A percentile compares a stretch with the other conserved stretches of the same genome.
These are phyloP conservation scores for Barypeithes pellucidus DNA, from an alignment of 2,888 invertebrate species.

Conservation along the genomic window DNA sequence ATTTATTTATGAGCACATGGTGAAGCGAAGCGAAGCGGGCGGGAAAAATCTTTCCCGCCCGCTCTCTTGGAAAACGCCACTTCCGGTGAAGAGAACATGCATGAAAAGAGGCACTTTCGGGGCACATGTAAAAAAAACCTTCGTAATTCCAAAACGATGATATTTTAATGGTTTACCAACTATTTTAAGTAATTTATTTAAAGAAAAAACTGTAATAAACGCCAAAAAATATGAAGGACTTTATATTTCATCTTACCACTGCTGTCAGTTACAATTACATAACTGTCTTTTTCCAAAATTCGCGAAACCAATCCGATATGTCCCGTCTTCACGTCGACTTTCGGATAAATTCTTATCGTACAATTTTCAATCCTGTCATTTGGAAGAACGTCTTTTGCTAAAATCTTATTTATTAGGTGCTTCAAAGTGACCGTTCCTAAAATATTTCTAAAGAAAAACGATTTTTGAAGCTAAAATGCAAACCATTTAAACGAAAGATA, in stretches of 20 bases:
- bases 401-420: constrained; percentile 44
- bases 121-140: no score
- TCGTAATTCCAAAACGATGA: no score
- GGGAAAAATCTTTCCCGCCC: no score
- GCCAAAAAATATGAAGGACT: no score
- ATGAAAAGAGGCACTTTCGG: no score
- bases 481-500: neutral
- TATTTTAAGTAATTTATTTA: no score
- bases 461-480: neutral
- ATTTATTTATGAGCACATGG: no score
- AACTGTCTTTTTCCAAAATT: constrained; percentile 85
- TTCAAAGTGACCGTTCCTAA: constrained; percentile 45
- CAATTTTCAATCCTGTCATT: constrained; percentile 59
- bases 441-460: constrained; percentile 43
- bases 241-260: no score
- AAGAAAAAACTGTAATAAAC: neutral
- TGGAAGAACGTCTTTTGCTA: constrained; percentile 33
- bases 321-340: constrained; percentile 76
- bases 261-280: constrained; percentile 77
- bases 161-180: no score
- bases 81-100: no score
- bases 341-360: constrained; percentile 81
- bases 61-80: no score
- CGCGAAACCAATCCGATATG: constrained; percentile 83
- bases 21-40: no score